Base-by-base conservation (phyloP, 1,140 invertebrate species). In the Gonatopus flavifemur region DNA sequence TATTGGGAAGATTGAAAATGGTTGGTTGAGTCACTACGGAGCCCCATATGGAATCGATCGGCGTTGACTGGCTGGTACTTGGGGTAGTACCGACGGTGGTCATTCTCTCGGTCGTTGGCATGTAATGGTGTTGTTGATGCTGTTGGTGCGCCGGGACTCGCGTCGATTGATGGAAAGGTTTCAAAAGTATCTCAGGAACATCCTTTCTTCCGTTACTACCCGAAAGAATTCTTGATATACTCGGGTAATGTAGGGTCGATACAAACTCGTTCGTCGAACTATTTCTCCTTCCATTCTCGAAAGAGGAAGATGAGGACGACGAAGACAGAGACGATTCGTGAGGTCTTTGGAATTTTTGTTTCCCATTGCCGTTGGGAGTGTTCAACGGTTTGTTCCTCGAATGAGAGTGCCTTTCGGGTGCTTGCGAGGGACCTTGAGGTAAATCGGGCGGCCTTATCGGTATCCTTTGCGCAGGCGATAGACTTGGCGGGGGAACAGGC, bases 201-300 rank as follows among this genome's bases (percentile, higher is more conserved):
- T 90, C 88, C 55, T 89, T 90, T 5, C 87, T 77, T 1, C 89
- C 89, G 66, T 88, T 90, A 30, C 88, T 89, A 1, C 89, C 88
- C 7, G 86, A 88, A 1, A 93, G 74, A 57, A 93, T 91, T 36
- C 90, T 79, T 0, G 87, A 88, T 49, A 92, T 90, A 45, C 86
- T 88, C 1, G 86, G 70, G 79, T 84, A 80, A 70, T 88, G 79
- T 64, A 88, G 58, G 12, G 79, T 74, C 0, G 81, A 85, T 48
- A 83, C 83, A 59, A 84, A 86, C 49, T 85, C 84, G 32, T 82
- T 85, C 3, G 60, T 69, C n/a, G n/a, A n/a, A 35, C 58, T 70
- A 31, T 70, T 70, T 15, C 58, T 63, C 1, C 67, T 59, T 7
- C 74, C 70, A 13, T 53, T 36, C 1, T 70, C 70, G 1, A 47